A percentile compares a stretch with the other conserved stretches of the same genome.
Evolutionary conservation across 2,797 vertebrate species (phyloP).

Genomic region (Rhodeus uyekii): DNA sequence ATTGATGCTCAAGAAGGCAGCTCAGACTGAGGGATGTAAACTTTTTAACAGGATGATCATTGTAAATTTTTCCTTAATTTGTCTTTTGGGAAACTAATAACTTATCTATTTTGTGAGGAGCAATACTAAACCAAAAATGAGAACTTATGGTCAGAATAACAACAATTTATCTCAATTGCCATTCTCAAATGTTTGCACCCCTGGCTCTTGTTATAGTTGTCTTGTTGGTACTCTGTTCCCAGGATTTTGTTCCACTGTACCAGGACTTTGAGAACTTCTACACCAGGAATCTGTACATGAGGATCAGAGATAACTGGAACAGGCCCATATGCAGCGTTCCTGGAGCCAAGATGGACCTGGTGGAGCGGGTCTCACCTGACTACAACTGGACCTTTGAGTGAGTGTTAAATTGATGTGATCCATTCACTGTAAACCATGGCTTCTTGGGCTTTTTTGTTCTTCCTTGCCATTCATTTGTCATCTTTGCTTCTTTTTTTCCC

Average conservation of each 20-base stretch:
- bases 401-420: constrained; percentile 63
- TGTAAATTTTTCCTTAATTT: background rate
- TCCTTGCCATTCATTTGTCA: background rate
- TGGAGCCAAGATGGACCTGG: constrained; percentile 90
- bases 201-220: background rate
- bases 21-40: background rate
- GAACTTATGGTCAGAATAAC: background rate
- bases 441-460: no score
- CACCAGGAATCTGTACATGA: constrained; percentile 95
- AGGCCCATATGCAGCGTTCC: constrained; percentile 92
- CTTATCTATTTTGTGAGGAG: background rate
- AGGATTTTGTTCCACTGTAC: constrained; percentile 97
- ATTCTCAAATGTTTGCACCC: background rate
- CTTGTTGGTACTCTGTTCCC: constrained; percentile 6
- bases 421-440: no score
- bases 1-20: background rate
- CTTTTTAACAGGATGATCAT: no score
- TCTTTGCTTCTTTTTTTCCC: background rate
- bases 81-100: background rate
- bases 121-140: background rate
- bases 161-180: background rate
- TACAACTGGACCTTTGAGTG: constrained; percentile 97
- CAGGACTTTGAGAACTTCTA: constrained; percentile 99
- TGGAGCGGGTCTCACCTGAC: constrained; percentile 86
- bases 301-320: constrained; percentile 97